Evolutionary conservation across 2,888 invertebrate genomes (phyloP).

Genomic region (Latrodectus elegans): DNA sequence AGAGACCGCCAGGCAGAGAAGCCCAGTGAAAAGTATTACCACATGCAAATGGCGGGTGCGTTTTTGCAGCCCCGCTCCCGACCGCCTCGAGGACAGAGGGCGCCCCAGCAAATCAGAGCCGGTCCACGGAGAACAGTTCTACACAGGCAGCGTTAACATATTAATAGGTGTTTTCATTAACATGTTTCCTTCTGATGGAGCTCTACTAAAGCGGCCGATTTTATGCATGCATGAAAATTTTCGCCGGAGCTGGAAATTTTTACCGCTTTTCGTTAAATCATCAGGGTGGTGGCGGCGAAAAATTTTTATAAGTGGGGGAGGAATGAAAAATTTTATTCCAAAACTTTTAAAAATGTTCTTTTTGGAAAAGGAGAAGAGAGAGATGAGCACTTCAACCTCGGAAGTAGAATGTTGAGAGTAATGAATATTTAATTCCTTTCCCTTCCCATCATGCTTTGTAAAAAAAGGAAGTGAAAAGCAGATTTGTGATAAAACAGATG

Average conservation of each 20-base stretch:
- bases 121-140: neutral
- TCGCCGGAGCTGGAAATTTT: slow-evolving; percentile 45
- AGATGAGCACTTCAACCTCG: neutral
- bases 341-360: slow-evolving; percentile 20
- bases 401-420: slow-evolving; percentile 22
- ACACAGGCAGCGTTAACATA: slow-evolving; percentile 61
- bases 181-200: slow-evolving; percentile 57
- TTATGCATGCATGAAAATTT: slow-evolving; percentile 66
- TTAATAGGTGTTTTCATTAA: slow-evolving; percentile 69
- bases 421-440: slow-evolving; percentile 4
- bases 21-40: slow-evolving; percentile 63
- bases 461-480: neutral
- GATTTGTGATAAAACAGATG: neutral
- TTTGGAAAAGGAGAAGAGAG: neutral
- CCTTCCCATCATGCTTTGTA: neutral
- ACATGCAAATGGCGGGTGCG: slow-evolving; percentile 60
- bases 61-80: slow-evolving; percentile 25
- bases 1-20: neutral
- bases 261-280: slow-evolving; percentile 68
- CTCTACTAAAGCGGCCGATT: neutral
- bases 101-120: slow-evolving; percentile 17
- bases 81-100: neutral
- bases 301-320: slow-evolving; percentile 4
- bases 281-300: slow-evolving; percentile 8
- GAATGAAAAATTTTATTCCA: slow-evolving; percentile 34